Percentiles rank a stretch among this genome's conserved stretches.
Conservation (phyloP, 2,888 invertebrate genomes). For the Melanotus villosus region DNA sequence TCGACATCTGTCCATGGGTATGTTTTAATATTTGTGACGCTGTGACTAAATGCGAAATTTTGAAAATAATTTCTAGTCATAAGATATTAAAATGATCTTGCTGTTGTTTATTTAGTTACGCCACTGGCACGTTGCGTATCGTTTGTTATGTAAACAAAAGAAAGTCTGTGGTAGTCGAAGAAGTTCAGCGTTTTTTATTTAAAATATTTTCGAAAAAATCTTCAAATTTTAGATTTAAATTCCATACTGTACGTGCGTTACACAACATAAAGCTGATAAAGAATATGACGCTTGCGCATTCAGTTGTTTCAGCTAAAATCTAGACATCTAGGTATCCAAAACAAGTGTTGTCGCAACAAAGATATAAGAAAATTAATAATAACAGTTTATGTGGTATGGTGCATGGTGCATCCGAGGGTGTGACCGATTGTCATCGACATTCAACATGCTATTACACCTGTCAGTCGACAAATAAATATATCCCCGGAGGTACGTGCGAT, state of each 20-base stretch:
- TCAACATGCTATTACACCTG: slow-evolving; percentile 40
- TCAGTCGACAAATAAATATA: slow-evolving; percentile 43
- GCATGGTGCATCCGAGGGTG: slow-evolving; percentile 37
- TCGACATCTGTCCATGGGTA: too few relatives aligned
- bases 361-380: slow-evolving; percentile 41
- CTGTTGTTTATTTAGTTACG: too few relatives aligned
- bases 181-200: too few relatives aligned
- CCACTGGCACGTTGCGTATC: too few relatives aligned
- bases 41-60: too few relatives aligned
- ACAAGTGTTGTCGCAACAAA: slow-evolving; percentile 63
- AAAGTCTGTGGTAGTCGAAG: too few relatives aligned
- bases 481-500: slow-evolving; percentile 43
- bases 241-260: slow-evolving; percentile 21
- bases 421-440: slow-evolving; percentile 40
- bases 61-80: too few relatives aligned
- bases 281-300: slow-evolving; percentile 57
- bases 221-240: slow-evolving; percentile 9
- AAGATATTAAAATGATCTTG: too few relatives aligned
- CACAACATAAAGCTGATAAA: slow-evolving; percentile 40
- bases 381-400: slow-evolving; percentile 49
- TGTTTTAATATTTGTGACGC: too few relatives aligned
- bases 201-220: too few relatives aligned
- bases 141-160: too few relatives aligned
- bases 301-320: slow-evolving; percentile 53
- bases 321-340: slow-evolving; percentile 65